phyloP scores from a whole-genome alignment of 2,888 invertebrate genomes.

The Hemistola chrysoprasaria region DNA sequence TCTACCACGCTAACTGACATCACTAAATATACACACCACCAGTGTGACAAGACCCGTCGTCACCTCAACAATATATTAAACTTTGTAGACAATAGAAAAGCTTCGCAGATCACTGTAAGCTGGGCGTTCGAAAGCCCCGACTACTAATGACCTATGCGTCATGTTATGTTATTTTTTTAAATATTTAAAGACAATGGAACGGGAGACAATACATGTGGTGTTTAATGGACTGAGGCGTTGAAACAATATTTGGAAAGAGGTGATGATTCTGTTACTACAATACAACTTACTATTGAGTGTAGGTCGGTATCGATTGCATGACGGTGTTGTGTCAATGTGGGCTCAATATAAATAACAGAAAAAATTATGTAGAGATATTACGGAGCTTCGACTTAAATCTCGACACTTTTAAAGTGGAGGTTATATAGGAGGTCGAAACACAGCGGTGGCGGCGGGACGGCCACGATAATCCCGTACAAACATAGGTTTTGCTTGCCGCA shows the following conservation, averaged over 20 bases:
- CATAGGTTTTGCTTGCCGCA: too few relatives aligned
- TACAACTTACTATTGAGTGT: too few relatives aligned
- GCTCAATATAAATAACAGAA: too few relatives aligned
- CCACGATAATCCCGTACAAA: too few relatives aligned
- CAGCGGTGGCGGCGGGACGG: too few relatives aligned
- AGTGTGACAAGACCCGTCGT: conserved; percentile 41
- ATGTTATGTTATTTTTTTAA: conserved; percentile 47
- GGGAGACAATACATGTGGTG: conserved; percentile 31
- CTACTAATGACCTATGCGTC: conserved; percentile 64
- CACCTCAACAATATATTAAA: conserved; percentile 45
- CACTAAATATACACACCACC: conserved; percentile 65
- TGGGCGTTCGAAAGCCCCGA: conserved; percentile 34
- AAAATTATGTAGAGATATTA: too few relatives aligned
- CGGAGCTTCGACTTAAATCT: too few relatives aligned
- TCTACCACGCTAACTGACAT: conserved; percentile 62
- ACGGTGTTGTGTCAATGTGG: too few relatives aligned
- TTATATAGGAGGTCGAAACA: too few relatives aligned
- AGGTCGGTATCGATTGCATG: too few relatives aligned
- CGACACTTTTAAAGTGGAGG: too few relatives aligned
- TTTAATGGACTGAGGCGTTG: conserved; percentile 27
- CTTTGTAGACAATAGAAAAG: conserved; percentile 12
- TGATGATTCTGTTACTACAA: too few relatives aligned
- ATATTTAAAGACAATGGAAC: conserved; percentile 54
- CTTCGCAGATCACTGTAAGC: conserved; percentile 32
- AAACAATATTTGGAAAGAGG: conserved; percentile 5